These are phyloP conservation scores for Prosapia bicincta DNA, from an alignment of 2,888 invertebrate genomes.

Conservation along the genomic window DNA sequence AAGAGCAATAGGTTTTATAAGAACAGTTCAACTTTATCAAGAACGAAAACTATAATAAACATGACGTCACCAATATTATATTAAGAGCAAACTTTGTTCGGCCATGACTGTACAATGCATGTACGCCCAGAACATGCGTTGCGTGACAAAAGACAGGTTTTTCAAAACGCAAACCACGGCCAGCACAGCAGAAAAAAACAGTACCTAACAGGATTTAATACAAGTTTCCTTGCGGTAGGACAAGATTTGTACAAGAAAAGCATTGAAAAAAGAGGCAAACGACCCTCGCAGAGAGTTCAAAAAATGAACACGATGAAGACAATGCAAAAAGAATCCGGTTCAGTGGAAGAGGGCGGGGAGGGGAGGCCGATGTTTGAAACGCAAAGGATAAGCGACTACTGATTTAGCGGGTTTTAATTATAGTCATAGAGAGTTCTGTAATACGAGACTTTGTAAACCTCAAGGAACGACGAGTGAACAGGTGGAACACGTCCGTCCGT, in stretches of 20 bases:
- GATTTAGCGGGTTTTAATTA: neutral
- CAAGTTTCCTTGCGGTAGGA: slow-evolving; percentile 31
- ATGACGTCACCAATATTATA: too few relatives aligned
- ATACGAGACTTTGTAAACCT: neutral
- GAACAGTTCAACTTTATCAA: too few relatives aligned
- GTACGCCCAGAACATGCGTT: slow-evolving; percentile 11
- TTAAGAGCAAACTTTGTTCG: neutral
- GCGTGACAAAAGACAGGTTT: slow-evolving; percentile 12
- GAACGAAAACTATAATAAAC: too few relatives aligned
- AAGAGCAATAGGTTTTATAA: too few relatives aligned
- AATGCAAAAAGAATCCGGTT: slow-evolving; percentile 32
- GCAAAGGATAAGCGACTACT: neutral
- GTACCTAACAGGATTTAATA: slow-evolving; percentile 25
- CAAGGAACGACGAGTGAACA: too few relatives aligned
- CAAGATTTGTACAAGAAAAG: slow-evolving; percentile 31
- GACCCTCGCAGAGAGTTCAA: slow-evolving; percentile 25
- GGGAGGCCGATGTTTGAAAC: neutral
- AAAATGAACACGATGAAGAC: slow-evolving; percentile 29
- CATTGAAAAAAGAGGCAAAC: slow-evolving; percentile 29
- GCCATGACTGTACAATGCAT: slow-evolving; percentile 16
- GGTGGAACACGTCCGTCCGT: too few relatives aligned
- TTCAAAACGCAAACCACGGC: neutral
- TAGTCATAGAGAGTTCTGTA: neutral
- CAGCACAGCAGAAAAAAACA: neutral
- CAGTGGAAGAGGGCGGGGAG: slow-evolving; percentile 13